Conservation (phyloP, 2,888 invertebrate genomes). For the Parnassius apollo region DNA sequence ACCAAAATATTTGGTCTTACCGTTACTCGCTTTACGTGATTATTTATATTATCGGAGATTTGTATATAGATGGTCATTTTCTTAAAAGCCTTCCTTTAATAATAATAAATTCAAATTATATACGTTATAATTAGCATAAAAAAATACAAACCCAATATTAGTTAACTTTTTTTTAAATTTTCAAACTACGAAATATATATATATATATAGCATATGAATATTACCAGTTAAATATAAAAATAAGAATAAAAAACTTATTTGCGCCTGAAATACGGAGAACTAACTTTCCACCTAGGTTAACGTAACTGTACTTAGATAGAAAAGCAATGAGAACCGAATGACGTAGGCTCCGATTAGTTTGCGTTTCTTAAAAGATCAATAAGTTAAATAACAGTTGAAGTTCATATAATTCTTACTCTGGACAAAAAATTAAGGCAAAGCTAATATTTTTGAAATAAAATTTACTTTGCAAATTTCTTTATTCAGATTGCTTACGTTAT, state of each 20-base stretch:
- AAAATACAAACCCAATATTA: no score
- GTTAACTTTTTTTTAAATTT: no score
- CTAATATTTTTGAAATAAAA: background rate
- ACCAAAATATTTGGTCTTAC: constrained; percentile 9
- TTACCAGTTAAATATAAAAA: no score
- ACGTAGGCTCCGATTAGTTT: constrained; percentile 21
- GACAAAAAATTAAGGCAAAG: background rate
- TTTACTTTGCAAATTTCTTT: background rate
- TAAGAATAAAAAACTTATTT: background rate
- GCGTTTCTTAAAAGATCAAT: constrained; percentile 23
- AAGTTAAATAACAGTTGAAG: constrained; percentile 10
- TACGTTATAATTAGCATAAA: no score
- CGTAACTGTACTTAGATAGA: constrained; percentile 9
- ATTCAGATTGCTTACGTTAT: background rate
- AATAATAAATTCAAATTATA: no score
- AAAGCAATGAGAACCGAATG: constrained; percentile 10
- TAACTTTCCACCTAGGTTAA: background rate
- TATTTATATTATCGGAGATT: constrained; percentile 20
- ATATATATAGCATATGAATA: no score
- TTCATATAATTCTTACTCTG: background rate
- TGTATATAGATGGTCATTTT: constrained; percentile 13
- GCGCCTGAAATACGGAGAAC: constrained; percentile 1
- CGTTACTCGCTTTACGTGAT: constrained; percentile 9
- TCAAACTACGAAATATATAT: no score
- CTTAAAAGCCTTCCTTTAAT: background rate